Conservation (phyloP, 2,797 vertebrate genomes). For the Rhynchonycteris naso region DNA sequence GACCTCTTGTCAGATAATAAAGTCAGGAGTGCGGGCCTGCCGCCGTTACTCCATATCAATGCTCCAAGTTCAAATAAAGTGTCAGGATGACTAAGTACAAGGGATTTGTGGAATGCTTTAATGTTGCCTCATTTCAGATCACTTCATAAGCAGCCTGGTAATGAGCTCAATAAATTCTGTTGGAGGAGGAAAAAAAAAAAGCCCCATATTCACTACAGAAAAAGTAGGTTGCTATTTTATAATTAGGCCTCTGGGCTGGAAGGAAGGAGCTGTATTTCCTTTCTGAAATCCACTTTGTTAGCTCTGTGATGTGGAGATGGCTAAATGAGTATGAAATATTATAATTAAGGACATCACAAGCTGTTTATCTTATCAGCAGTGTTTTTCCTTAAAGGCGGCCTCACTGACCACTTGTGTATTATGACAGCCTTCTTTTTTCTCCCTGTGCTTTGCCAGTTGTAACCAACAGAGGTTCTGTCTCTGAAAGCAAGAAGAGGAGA, state of each 20-base stretch:
- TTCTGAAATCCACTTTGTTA: conserved; percentile 89
- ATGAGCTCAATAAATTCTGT: conserved; percentile 91
- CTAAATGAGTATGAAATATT: conserved; percentile 91
- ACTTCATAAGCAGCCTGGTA: conserved; percentile 92
- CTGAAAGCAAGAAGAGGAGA: neutral
- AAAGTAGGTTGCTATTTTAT: conserved; percentile 89
- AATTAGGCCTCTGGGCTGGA: conserved; percentile 92
- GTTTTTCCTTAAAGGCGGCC: conserved; percentile 85
- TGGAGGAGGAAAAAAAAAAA: conserved; percentile 81
- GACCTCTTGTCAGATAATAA: conserved; percentile 89
- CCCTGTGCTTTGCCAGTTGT: conserved; percentile 66
- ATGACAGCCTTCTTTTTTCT: conserved; percentile 57
- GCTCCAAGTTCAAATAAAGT: conserved; percentile 93
- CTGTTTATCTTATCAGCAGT: conserved; percentile 88
- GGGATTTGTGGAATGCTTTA: conserved; percentile 93
- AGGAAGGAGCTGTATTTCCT: conserved; percentile 87
- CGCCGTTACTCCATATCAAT: conserved; percentile 92
- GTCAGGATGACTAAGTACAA: conserved; percentile 93
- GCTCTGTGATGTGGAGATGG: conserved; percentile 86
- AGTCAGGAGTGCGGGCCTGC: conserved; percentile 87
- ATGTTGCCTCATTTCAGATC: conserved; percentile 92
- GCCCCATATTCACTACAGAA: conserved; percentile 80
- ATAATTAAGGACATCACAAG: conserved; percentile 91
- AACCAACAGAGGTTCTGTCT: conserved; percentile 72
- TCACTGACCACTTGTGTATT: conserved; percentile 83